Conservation (phyloP, 1,140 invertebrate genomes). For the Medauroidea extradentata region DNA sequence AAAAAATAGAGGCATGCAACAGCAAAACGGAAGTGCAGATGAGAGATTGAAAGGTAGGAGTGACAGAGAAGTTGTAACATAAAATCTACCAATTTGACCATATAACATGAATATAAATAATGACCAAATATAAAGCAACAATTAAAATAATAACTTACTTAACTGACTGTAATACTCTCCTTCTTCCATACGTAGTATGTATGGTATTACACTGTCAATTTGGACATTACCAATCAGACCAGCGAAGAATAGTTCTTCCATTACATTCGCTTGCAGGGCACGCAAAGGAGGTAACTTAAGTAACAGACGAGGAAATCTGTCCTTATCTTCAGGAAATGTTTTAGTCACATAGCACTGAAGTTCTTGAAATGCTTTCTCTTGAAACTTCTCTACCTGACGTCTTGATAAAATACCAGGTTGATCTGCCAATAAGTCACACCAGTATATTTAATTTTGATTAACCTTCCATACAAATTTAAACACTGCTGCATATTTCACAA, state of each 20-base stretch:
- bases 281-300: slow-evolving; percentile 73
- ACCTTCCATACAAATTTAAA: too few species aligned
- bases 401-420: slow-evolving; percentile 35
- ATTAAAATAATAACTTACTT: neutral
- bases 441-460: too few species aligned
- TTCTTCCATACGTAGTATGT: slow-evolving; percentile 61
- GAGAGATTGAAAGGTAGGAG: too few species aligned
- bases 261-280: slow-evolving; percentile 67
- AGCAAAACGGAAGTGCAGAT: too few species aligned
- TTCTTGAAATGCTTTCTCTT: slow-evolving; percentile 69
- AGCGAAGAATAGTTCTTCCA: slow-evolving; percentile 92
- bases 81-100: too few species aligned
- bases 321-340: slow-evolving; percentile 47
- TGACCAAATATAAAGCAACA: neutral
- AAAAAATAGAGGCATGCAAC: too few species aligned
- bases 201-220: slow-evolving; percentile 89
- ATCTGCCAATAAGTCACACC: too few species aligned
- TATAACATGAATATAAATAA: too few species aligned
- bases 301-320: slow-evolving; percentile 62
- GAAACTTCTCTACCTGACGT: slow-evolving; percentile 58
- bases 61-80: too few species aligned
- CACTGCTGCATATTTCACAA: too few species aligned
- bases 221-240: slow-evolving; percentile 88
- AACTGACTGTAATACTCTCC: slow-evolving; percentile 10
- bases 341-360: slow-evolving; percentile 54